Evolutionary conservation across 2,113 vertebrate genomes (phyloP).

Genomic region (Bujurquina vittata): DNA sequence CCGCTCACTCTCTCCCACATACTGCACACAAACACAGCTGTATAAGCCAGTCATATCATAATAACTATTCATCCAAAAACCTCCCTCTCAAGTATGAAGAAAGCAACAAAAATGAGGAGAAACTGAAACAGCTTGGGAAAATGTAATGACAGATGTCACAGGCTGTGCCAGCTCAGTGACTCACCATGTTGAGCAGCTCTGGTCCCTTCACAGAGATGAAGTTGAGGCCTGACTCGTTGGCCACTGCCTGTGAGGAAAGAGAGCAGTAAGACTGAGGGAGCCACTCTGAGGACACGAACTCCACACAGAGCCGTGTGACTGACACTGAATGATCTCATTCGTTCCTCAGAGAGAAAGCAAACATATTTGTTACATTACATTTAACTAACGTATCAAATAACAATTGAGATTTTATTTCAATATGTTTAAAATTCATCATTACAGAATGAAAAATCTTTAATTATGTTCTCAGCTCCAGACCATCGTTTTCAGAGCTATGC

Average conservation of each 20-base stretch:
- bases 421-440: background rate
- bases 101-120: background rate
- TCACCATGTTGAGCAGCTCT: conserved; percentile 96
- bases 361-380: background rate
- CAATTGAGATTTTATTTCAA: background rate
- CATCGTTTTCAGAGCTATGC: too few species aligned
- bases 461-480: background rate
- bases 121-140: background rate
- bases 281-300: background rate
- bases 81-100: background rate
- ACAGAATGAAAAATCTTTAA: background rate
- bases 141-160: background rate
- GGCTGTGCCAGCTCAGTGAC: background rate
- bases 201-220: conserved; percentile 99
- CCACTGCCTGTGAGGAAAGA: conserved; percentile 87
- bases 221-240: conserved; percentile 97
- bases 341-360: background rate
- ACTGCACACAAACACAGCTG: conserved; percentile 75
- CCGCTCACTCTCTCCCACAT: conserved; percentile 95
- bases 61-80: background rate
- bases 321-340: background rate
- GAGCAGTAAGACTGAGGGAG: background rate
- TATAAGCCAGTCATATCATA: background rate
- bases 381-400: background rate
- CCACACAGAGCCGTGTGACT: background rate